These are phyloP conservation scores for Conops quadrifasciatus DNA, from an alignment of 2,888 invertebrate species.

Conservation along the genomic window DNA sequence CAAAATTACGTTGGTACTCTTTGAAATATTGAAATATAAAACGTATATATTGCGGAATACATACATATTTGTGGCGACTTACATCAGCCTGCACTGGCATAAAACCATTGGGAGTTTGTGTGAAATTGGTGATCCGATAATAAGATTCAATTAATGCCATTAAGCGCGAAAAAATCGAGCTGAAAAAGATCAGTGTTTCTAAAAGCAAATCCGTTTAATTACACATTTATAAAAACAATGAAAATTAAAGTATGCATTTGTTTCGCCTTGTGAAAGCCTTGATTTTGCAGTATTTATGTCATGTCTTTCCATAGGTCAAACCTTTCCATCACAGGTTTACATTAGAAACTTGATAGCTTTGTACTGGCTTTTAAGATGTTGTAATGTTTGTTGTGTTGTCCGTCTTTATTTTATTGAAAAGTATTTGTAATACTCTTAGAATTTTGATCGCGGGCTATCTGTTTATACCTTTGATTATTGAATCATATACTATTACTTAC, in stretches of 20 bases:
- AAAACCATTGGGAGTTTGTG: conserved; percentile 67
- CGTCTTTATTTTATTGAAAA: too few species aligned
- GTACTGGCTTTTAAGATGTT: too few species aligned
- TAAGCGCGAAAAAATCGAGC: conserved; percentile 71
- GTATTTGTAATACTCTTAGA: too few species aligned
- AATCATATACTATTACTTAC: conserved; percentile 68
- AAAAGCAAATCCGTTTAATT: conserved; percentile 46
- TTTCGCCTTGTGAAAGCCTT: too few species aligned
- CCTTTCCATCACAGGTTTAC: too few species aligned
- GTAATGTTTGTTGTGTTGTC: too few species aligned
- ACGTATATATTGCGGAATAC: conserved; percentile 12
- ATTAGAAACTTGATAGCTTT: too few species aligned
- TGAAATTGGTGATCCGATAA: conserved; percentile 71
- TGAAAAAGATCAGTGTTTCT: conserved; percentile 57
- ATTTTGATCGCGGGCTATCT: not conserved
- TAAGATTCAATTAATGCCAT: conserved; percentile 73
- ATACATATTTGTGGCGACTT: conserved; percentile 7
- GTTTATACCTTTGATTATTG: not conserved
- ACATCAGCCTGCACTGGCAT: conserved; percentile 60
- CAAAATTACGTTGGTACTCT: conserved; percentile 22
- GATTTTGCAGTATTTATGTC: too few species aligned
- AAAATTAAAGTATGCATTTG: too few species aligned
- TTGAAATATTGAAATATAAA: not conserved
- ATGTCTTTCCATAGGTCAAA: too few species aligned
- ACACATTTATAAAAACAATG: too few species aligned